These are phyloP conservation scores for Eristalis pertinax DNA, from an alignment of 2,888 invertebrate species.

Conservation along the genomic window DNA sequence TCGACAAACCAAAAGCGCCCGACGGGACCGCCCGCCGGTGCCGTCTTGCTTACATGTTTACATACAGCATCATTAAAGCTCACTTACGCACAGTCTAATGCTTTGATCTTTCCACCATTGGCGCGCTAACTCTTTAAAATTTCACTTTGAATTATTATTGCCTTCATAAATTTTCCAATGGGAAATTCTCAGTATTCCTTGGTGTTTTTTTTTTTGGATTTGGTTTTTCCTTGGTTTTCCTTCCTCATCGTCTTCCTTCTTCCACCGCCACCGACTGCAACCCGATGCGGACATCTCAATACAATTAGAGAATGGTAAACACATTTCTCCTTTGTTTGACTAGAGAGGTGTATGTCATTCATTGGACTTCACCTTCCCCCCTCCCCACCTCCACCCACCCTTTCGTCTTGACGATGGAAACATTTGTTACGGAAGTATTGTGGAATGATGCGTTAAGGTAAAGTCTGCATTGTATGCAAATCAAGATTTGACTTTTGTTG, in stretches of 20 bases:
- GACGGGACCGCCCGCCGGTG: conserved; percentile 62
- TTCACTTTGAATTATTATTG: conserved; percentile 64
- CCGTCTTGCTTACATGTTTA: conserved; percentile 54
- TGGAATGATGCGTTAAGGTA: conserved; percentile 48
- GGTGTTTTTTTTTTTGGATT: background rate
- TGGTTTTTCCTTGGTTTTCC: background rate
- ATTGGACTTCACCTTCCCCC: conserved; percentile 31
- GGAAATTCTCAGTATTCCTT: conserved; percentile 45
- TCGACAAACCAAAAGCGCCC: conserved; percentile 54
- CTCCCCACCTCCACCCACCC: background rate
- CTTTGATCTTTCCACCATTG: conserved; percentile 61
- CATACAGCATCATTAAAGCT: conserved; percentile 58
- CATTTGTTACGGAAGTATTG: conserved; percentile 54
- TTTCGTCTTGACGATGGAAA: conserved; percentile 31
- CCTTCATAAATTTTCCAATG: conserved; percentile 62
- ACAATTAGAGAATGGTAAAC: conserved; percentile 45
- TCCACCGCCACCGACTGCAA: background rate
- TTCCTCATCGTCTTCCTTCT: background rate
- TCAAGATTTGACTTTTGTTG: conserved; percentile 11
- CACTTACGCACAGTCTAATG: conserved; percentile 52
- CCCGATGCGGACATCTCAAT: conserved; percentile 26
- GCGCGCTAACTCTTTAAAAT: conserved; percentile 62
- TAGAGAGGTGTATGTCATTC: conserved; percentile 46
- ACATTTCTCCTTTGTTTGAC: conserved; percentile 11
- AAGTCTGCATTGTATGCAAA: conserved; percentile 65